Evolutionary conservation across 2,797 vertebrate genomes (phyloP).

Genomic region (Okamejei kenojei): DNA sequence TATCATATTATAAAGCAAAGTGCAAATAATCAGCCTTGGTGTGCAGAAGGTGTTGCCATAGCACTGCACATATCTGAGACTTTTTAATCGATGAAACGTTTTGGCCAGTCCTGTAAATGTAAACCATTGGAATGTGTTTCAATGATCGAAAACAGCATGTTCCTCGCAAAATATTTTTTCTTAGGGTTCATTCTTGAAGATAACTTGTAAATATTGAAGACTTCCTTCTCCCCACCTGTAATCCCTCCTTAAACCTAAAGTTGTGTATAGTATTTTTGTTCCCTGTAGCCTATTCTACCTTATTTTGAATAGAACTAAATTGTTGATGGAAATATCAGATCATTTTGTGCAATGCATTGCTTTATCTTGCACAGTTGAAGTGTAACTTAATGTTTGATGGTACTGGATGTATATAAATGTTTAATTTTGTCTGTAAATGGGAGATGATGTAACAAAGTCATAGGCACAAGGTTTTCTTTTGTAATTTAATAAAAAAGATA

Average conservation of each 20-base stretch:
- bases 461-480: constrained; percentile 68
- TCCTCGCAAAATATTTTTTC: constrained; percentile 16
- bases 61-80: background rate
- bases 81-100: background rate
- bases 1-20: background rate
- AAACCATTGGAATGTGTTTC: constrained; percentile 26
- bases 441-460: constrained; percentile 62
- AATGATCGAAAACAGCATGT: constrained; percentile 29
- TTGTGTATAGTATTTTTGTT: constrained; percentile 54
- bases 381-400: constrained; percentile 73
- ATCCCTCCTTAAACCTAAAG: background rate
- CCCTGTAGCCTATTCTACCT: constrained; percentile 63
- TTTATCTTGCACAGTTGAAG: constrained; percentile 77
- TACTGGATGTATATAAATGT: constrained; percentile 71
- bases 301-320: constrained; percentile 68
- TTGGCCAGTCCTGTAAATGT: constrained; percentile 6
- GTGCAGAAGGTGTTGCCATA: background rate
- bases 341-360: constrained; percentile 72
- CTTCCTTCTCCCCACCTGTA: background rate
- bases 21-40: background rate
- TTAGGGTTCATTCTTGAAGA: constrained; percentile 27
- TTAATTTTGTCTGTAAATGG: constrained; percentile 68
- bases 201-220: constrained; percentile 33
- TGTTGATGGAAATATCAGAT: constrained; percentile 58
- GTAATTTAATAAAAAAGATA: constrained; percentile 68